These are phyloP conservation scores for Oncorhynchus kisutch DNA, from an alignment of 2,113 vertebrate genomes.

Conservation along the genomic window DNA sequence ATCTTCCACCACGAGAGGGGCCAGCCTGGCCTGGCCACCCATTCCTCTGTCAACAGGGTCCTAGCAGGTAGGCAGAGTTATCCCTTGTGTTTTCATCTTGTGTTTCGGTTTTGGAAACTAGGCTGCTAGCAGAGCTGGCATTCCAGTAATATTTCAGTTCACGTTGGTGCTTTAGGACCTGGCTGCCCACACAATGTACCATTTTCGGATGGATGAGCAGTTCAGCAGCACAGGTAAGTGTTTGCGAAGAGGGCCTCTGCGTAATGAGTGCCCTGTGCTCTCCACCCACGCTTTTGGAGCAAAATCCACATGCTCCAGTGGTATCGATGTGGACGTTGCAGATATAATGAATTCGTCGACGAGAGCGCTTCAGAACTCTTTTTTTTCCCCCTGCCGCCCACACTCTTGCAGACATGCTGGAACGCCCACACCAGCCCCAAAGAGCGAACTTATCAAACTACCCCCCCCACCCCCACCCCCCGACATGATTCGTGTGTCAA, in stretches of 20 bases:
- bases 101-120: neutral
- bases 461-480: too few relatives aligned
- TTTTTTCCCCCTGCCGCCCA: neutral
- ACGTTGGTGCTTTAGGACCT: neutral
- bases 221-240: slow-evolving; percentile 1
- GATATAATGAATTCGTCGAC: neutral
- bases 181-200: neutral
- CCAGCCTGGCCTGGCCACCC: slow-evolving; percentile 94
- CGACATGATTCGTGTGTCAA: neutral
- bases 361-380: neutral
- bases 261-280: neutral
- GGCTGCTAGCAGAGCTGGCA: neutral
- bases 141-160: neutral
- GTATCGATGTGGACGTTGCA: neutral
- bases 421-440: neutral
- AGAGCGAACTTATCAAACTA: neutral
- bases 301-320: neutral
- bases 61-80: slow-evolving; percentile 82
- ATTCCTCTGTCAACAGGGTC: slow-evolving; percentile 97
- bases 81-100: neutral
- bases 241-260: neutral
- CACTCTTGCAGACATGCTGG: neutral
- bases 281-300: neutral
- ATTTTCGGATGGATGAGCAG: neutral
- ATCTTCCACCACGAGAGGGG: slow-evolving; percentile 96